Evolutionary conservation across 2,113 vertebrate species (phyloP), one percentile per base, ranked within the genome.

Genomic region (Semicossyphus pulcher): DNA sequence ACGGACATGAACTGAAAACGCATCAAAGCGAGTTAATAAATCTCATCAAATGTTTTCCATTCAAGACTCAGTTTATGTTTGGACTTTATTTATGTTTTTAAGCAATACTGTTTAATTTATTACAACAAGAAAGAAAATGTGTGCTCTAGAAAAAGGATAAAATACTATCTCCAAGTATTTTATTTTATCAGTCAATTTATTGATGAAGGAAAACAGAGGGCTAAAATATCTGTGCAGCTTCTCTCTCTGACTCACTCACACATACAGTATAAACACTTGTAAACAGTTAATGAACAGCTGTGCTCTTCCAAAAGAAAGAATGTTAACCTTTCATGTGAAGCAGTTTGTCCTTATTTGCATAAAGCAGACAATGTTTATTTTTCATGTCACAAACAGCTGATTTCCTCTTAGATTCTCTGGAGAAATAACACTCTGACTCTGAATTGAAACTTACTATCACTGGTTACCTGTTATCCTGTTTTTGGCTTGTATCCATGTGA

Each of bases 231-330:
- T 18, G 1, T 20, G 31, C 31, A 11, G 29, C 34, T 2, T 49
- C 6, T 47, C 25, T 56, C n/a, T 59, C 34, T 52, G 29, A 64
- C 39, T 62, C 65, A 14, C 67, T 29, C 36, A 3, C 37, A n/a
- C 14, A 31, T n/a, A n/a, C n/a, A n/a, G n/a, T 62, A 23, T 47
- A 54, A 72, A 72, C 61, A 79, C 20, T 44, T 48, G 21, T 72
- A 61, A 79, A 72, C 76, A 72, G 53, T 78, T 66, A 47, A 72
- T 56, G 36, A 60, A 37, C 5, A 1, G 37, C 65, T 65, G 42
- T 18, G 52, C 39, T 26, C n/a, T 6, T 72, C 26, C 23, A 18
- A 31, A 34, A 25, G 31, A 60, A 68, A 53, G 52, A 72, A 83
- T 65, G 25, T 8, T 26, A 41, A 58, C 31, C 28, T 48, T 37